Evolutionary conservation across 2,113 vertebrate species (phyloP).

Genomic region (Carollia perspicillata): DNA sequence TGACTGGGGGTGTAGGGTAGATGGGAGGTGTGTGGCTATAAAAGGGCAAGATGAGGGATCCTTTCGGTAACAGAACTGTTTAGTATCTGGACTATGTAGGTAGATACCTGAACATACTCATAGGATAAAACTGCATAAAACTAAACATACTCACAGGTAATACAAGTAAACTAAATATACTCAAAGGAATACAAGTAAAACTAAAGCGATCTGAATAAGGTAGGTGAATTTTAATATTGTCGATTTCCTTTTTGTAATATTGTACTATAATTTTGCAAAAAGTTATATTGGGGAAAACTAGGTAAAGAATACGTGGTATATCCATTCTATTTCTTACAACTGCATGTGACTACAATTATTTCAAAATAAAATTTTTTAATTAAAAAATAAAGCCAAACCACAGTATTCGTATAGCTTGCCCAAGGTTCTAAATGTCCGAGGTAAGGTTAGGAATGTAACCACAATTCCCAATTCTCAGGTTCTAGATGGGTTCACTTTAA

Average conservation of each 20-base stretch:
- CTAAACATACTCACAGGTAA: not conserved
- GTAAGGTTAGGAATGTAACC: not conserved
- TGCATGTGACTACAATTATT: not conserved
- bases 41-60: not conserved
- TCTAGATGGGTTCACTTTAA: slow-evolving; percentile 23
- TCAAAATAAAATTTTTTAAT: slow-evolving; percentile 12
- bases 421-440: not conserved
- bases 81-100: not conserved
- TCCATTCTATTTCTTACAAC: slow-evolving; percentile 33
- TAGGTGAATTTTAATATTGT: slow-evolving; percentile 6
- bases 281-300: not conserved
- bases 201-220: slow-evolving; percentile 15
- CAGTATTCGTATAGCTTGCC: not conserved
- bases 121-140: slow-evolving; percentile 8
- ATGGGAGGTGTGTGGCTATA: not conserved
- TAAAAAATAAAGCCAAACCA: not conserved
- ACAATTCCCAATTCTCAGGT: slow-evolving; percentile 20
- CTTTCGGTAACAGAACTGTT: not conserved
- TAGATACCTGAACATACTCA: not conserved
- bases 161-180: not conserved
- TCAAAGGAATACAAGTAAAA: not conserved
- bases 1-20: not conserved
- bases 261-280: slow-evolving; percentile 10
- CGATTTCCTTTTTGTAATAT: slow-evolving; percentile 14
- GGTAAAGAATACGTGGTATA: not conserved